Base-by-base conservation (phyloP, 2,113 vertebrate genomes). In the Salvelinus sp. region DNA sequence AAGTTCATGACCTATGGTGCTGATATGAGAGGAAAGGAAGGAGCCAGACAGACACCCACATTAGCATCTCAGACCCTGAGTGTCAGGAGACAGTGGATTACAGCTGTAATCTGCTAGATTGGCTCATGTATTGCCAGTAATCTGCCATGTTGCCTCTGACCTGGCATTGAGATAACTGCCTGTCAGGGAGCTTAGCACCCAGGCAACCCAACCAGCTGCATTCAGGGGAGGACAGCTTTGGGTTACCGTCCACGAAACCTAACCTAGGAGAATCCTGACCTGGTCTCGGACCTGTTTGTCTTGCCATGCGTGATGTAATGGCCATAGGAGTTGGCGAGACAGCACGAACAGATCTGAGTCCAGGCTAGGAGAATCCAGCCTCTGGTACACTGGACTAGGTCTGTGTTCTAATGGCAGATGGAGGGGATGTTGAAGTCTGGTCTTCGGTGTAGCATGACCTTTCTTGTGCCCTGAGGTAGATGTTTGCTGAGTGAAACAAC, bases 61-160 rank as follows among this genome's bases (percentile, higher is more conserved):
- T 62, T 62, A 7, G 58, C 20, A 22, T 3, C 18, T 62, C 58
- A 62, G 58, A n/a, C 20, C 54, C 58, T 7, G 58, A 62, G 58
- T 62, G 58, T 62, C 58, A 62, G 58, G n/a, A 23, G 58, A 23
- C 58, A n/a, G 58, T 62, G 58, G 58, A 62, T 62, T 62, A 62
- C 6, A 16, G 58, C 58, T 62, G n/a, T 62, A 62, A 62, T 62
- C 58, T 62, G n/a, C 58, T 22, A 7, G 18, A 62, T 62, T 62
- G 58, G 58, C 58, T 62, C 58, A 62, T 62, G 18, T 62, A 22
- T 9, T 62, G 58, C n/a, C n/a, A 23, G 58, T 62, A n/a, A 62
- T 62, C 58, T 62, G 58, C n/a, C 20, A 22, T 62, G 58, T 62
- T 62, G 58, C 20, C 6, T 62, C 18, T 62, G 58, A 62, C 58